A percentile compares a stretch with the other conserved stretches of the same genome.
These are phyloP conservation scores for Galago senegalensis DNA, from an alignment of 2,797 vertebrate genomes.

Conservation along the genomic window DNA sequence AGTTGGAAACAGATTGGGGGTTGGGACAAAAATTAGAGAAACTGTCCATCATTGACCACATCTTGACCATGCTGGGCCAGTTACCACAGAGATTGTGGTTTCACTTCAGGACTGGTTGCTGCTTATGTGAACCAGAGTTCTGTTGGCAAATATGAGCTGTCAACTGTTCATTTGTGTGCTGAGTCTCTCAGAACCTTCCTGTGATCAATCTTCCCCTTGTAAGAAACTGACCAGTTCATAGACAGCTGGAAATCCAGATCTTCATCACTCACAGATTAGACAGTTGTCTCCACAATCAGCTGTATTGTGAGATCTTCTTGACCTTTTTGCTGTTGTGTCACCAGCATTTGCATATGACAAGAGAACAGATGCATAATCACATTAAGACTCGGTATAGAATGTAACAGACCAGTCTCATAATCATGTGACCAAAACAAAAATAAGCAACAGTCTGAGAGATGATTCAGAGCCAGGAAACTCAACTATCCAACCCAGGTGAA, in stretches of 20 bases:
- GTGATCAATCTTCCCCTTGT: neutral
- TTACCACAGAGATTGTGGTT: neutral
- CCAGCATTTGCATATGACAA: neutral
- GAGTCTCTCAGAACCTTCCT: neutral
- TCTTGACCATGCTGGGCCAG: neutral
- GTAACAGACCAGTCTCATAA: neutral
- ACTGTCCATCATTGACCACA: neutral
- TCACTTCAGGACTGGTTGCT: neutral
- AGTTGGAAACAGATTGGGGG: fast-evolving
- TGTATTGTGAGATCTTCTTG: neutral
- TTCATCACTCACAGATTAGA: neutral
- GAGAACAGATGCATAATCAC: neutral
- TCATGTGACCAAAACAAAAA: neutral
- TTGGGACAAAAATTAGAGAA: neutral
- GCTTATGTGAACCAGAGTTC: neutral
- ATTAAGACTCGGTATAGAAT: neutral
- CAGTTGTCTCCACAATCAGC: neutral
- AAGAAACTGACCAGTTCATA: neutral
- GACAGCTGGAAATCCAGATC: neutral
- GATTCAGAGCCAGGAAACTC: neutral
- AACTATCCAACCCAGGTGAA: neutral
- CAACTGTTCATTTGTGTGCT: neutral
- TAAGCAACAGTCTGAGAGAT: neutral
- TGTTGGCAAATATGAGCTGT: neutral
- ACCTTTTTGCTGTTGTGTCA: neutral